A percentile compares a stretch with the other conserved stretches of the same genome.
Conservation (phyloP, 2,888 invertebrate genomes). For the Chalcosyrphus nemorum region DNA sequence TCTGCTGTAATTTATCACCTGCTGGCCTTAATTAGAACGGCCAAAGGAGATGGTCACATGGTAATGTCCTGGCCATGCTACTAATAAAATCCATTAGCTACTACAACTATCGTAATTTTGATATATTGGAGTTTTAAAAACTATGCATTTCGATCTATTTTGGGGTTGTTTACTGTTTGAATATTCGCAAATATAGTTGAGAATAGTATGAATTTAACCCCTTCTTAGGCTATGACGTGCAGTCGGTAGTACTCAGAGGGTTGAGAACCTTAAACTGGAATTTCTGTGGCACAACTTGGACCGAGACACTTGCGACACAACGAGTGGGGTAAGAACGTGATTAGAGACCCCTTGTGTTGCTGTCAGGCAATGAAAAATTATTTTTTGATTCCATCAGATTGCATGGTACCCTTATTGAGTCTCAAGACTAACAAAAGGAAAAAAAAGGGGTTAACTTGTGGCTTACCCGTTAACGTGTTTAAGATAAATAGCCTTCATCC, state of each 20-base stretch:
- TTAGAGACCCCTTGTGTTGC: conserved; percentile 69
- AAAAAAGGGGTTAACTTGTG: conserved; percentile 71
- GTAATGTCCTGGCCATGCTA: conserved; percentile 30
- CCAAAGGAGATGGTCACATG: conserved; percentile 26
- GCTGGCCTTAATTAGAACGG: conserved; percentile 57
- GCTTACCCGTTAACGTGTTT: conserved; percentile 71
- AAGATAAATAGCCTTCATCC: conserved; percentile 72
- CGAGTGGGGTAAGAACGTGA: conserved; percentile 49
- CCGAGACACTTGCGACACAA: conserved; percentile 21
- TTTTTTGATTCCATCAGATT: conserved; percentile 72
- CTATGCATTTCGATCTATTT: neutral
- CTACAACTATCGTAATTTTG: conserved; percentile 53
- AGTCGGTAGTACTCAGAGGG: neutral
- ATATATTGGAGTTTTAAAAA: conserved; percentile 37
- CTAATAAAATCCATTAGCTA: conserved; percentile 67
- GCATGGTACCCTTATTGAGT: conserved; percentile 60
- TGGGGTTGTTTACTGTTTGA: neutral
- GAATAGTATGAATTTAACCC: neutral
- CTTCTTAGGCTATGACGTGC: neutral
- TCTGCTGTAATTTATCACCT: conserved; percentile 63
- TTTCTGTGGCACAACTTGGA: conserved; percentile 10
- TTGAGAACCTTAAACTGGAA: conserved; percentile 18
- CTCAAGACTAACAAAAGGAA: conserved; percentile 58
- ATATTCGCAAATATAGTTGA: neutral
- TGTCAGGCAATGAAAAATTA: conserved; percentile 73